Base-by-base conservation (phyloP, 1,140 invertebrate genomes). In the Saccostrea glomerata region DNA sequence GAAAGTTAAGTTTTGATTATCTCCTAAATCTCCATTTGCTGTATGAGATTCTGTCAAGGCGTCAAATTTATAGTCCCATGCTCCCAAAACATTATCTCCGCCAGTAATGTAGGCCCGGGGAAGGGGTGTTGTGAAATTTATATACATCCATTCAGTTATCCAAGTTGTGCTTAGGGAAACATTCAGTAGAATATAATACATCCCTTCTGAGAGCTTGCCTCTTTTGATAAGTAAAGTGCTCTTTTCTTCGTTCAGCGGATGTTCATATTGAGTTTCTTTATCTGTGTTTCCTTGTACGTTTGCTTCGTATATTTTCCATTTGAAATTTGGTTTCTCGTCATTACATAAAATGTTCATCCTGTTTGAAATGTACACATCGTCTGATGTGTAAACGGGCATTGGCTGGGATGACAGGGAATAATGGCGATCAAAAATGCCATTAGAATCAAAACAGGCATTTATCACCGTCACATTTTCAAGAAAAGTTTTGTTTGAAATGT, bases 1-100 rank as follows among this genome's bases (percentile, higher is more conserved):
- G 25, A 77, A 77, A 11, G 70, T 77, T 36, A 77, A 77, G 70
- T 77, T 77, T 77, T 77, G 25, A 25, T 77, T 77, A 30, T 30
- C 70, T 77, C 70, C 70, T 12, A 77, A 36, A 15, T 30, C 12
- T 15, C 30, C 25, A 25, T 77, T 30, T 30, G 23, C 70, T 0
- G 25, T 36, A 30, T 36, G 70, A 13, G 70, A 77, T 77, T 77
- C 70, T 2, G 70, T 15, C 30, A 77, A 12, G 4, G 70, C 70
- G 12, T 77, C 70, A 17, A 77, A 77, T 11, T 25, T 77, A 13
- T 30, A 11, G 25, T 77, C 70, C 25, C 13, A 2, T 36, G 23
- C 11, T 36, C 25, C 70, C 13, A 36, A 30, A 11, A 77, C 70
- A 17, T 77, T 40, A 30, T 77, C 25, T 36, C 70, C 70, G 15